Conservation (phyloP, 2,113 vertebrate species). For the Chaetodon trifascialis region DNA sequence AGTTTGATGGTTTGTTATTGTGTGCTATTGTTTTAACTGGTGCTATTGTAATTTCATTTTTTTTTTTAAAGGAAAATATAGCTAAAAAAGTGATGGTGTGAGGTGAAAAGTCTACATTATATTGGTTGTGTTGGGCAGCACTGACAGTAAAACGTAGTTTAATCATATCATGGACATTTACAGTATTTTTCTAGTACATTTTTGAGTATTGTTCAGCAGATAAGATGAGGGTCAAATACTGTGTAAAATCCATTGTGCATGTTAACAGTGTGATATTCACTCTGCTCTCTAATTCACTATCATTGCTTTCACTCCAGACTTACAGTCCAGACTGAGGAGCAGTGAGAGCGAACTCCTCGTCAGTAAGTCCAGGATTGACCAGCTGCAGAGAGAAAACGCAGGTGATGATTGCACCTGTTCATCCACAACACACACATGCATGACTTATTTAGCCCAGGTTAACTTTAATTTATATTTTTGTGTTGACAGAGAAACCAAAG, state of each 20-base stretch:
- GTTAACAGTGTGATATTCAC: not conserved
- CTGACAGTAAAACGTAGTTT: not conserved
- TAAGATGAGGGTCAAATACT: not conserved
- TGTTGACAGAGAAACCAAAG: slow-evolving; percentile 25
- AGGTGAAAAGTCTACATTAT: not conserved
- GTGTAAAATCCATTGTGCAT: not conserved
- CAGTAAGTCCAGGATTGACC: not conserved
- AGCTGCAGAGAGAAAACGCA: slow-evolving; percentile 16
- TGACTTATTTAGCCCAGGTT: not conserved
- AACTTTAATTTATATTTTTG: not conserved
- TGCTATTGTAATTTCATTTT: not conserved
- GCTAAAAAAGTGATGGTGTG: not conserved
- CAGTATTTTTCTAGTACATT: not conserved
- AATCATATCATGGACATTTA: not conserved
- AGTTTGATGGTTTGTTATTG: not conserved
- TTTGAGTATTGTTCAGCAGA: not conserved
- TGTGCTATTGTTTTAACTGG: not conserved
- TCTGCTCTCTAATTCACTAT: too few relatives aligned
- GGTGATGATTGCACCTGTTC: not conserved
- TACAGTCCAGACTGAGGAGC: not conserved
- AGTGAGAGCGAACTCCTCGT: not conserved
- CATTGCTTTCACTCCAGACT: too few relatives aligned
- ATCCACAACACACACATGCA: not conserved
- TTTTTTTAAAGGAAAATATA: not conserved
- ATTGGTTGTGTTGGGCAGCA: not conserved